Percentiles rank a stretch among this genome's conserved stretches.
Evolutionary conservation across 2,888 invertebrate genomes (phyloP).

Genomic region (Drosophila atripex): DNA sequence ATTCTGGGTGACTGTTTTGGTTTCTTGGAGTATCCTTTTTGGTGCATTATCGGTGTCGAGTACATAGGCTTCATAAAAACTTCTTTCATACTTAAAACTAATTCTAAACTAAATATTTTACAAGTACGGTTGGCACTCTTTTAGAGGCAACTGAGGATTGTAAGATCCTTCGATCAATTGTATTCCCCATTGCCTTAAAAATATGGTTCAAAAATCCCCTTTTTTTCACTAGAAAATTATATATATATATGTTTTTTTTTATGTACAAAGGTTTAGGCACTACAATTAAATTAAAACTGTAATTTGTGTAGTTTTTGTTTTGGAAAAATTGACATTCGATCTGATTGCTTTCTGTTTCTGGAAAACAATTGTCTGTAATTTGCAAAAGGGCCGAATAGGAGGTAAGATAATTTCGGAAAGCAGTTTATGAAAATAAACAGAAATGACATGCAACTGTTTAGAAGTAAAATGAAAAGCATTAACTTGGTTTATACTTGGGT

Average conservation of each 20-base stretch:
- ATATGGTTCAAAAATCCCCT: neutral
- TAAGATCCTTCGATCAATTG: slow-evolving; percentile 1
- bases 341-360: slow-evolving; percentile 30
- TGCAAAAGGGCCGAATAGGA: slow-evolving; percentile 46
- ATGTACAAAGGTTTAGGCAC: slow-evolving; percentile 21
- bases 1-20: slow-evolving; percentile 30
- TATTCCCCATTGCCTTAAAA: neutral
- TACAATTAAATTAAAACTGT: slow-evolving; percentile 31
- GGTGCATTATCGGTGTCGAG: slow-evolving; percentile 29
- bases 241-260: slow-evolving; percentile 19
- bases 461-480: slow-evolving; percentile 10
- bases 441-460: slow-evolving; percentile 27
- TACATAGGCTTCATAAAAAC: slow-evolving; percentile 18
- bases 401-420: slow-evolving; percentile 47
- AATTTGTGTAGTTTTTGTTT: slow-evolving; percentile 8
- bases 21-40: slow-evolving; percentile 17
- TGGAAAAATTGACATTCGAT: slow-evolving; percentile 80
- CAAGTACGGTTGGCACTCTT: slow-evolving; percentile 6
- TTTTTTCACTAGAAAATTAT: slow-evolving; percentile 14
- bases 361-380: slow-evolving; percentile 31
- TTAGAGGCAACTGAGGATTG: slow-evolving; percentile 11
- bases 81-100: slow-evolving; percentile 28
- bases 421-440: slow-evolving; percentile 37
- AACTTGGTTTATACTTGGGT: slow-evolving; percentile 28
- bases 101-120: slow-evolving; percentile 22